Percentiles rank a stretch among this genome's conserved stretches.
phyloP scores from a whole-genome alignment of 2,888 invertebrate genomes.

The Elmis aenea region DNA sequence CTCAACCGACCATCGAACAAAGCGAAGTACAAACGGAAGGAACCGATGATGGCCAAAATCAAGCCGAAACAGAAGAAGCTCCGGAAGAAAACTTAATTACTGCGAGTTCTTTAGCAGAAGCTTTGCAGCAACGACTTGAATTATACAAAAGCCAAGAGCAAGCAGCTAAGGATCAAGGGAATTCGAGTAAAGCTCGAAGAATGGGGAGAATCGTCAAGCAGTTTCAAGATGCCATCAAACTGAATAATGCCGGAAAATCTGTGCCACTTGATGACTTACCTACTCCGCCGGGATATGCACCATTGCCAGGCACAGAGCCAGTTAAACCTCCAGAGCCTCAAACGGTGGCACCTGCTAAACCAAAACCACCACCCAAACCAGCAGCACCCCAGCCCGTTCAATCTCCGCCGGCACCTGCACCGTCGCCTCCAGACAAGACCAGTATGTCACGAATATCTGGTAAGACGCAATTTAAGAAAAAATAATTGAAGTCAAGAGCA shows the following conservation, averaged over 20 bases:
- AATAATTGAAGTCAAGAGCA: too few relatives aligned
- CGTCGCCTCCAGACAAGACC: slow-evolving; percentile 21
- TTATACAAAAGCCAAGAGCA: slow-evolving; percentile 75
- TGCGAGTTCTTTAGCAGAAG: slow-evolving; percentile 61
- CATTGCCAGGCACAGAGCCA: slow-evolving; percentile 50
- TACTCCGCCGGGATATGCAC: slow-evolving; percentile 75
- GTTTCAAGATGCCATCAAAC: slow-evolving; percentile 80
- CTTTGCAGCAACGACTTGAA: slow-evolving; percentile 74
- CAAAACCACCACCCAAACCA: slow-evolving; percentile 26
- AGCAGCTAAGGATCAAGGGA: slow-evolving; percentile 73
- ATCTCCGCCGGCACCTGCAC: slow-evolving; percentile 25
- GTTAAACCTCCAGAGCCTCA: slow-evolving; percentile 17
- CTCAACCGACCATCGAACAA: slow-evolving; percentile 28
- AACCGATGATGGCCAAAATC: slow-evolving; percentile 22
- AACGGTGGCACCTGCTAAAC: slow-evolving; percentile 22
- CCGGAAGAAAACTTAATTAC: slow-evolving; percentile 42
- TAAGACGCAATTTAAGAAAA: slow-evolving; percentile 5
- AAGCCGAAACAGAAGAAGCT: slow-evolving; percentile 8
- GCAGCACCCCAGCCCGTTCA: slow-evolving; percentile 23
- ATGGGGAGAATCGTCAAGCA: slow-evolving; percentile 91
- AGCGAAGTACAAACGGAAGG: slow-evolving; percentile 30
- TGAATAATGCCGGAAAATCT: slow-evolving; percentile 69
- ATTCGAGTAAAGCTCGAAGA: slow-evolving; percentile 79
- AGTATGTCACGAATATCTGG: slow-evolving; percentile 11
- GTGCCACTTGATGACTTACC: slow-evolving; percentile 79